Evolutionary conservation across 2,797 vertebrate genomes (phyloP).

Genomic region (Xenopus petersii): DNA sequence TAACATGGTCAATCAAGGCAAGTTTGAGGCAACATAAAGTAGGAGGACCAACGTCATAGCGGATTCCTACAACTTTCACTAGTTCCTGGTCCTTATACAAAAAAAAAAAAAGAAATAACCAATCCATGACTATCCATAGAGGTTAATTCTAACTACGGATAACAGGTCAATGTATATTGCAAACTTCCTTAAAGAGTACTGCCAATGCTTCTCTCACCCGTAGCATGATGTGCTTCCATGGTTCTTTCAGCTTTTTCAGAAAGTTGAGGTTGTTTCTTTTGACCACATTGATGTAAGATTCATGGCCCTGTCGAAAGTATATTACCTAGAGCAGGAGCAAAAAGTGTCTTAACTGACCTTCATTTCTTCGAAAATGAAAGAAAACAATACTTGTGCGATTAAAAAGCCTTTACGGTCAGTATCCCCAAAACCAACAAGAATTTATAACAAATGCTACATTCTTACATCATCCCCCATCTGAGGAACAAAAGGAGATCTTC

Average conservation of each 20-base stretch:
- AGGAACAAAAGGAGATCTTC: slow-evolving; percentile 93
- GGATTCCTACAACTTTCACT: slow-evolving; percentile 95
- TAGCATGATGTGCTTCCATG: slow-evolving; percentile 90
- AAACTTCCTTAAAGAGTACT: too few species aligned
- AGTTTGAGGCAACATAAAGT: slow-evolving; percentile 94
- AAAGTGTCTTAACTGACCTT: neutral
- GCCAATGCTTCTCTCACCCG: slow-evolving; percentile 68
- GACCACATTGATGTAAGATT: slow-evolving; percentile 93
- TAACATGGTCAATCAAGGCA: slow-evolving; percentile 87
- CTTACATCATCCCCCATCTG: slow-evolving; percentile 97
- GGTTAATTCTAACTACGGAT: too few species aligned
- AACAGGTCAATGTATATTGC: too few species aligned
- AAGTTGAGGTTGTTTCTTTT: slow-evolving; percentile 81
- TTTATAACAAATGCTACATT: neutral
- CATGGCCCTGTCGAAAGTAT: slow-evolving; percentile 95
- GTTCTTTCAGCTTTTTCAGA: slow-evolving; percentile 87
- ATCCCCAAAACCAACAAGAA: too few species aligned
- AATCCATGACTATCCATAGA: too few species aligned
- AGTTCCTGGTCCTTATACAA: slow-evolving; percentile 90
- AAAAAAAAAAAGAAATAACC: slow-evolving; percentile 7
- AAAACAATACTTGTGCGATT: too few species aligned
- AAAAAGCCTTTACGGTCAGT: too few species aligned
- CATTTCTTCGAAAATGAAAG: too few species aligned
- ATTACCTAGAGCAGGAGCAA: slow-evolving; percentile 75
- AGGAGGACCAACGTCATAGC: slow-evolving; percentile 91